Evolutionary conservation across 2,113 vertebrate genomes (phyloP), one percentile per base, ranked within the genome.

Genomic region (Eidolon helvum): DNA sequence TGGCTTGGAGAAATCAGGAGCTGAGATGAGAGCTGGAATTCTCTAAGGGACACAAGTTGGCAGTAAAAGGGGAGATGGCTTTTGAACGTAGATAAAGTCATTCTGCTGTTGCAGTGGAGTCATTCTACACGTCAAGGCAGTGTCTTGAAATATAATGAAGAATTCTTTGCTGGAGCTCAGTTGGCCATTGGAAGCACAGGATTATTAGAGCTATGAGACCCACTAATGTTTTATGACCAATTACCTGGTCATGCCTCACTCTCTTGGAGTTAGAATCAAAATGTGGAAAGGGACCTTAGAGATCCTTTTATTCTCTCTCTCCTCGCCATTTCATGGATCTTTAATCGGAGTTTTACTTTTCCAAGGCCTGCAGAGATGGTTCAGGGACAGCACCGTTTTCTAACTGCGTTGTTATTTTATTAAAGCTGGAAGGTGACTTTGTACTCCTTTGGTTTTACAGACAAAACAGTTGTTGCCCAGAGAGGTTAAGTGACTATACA

Each of bases 211-310:
- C 66, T 84, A 0, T 15, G 96, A 96, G 90, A 63, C 77, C 82
- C 10, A 63, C 91, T 83, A 24, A 84, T 57, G 88, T 91, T 94
- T 95, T 89, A 71, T 65, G 74, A 89, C 71, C 92, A 40, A 5
- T 89, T 84, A 83, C 90, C 50, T 96, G 85, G 68, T 79, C 85
- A 57, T 40, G 94, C 90, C 75, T 95, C 71, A 6, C 55, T 75
- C 28, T 94, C 85, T 93, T 19, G n/a, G 75, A 80, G 80, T 87
- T 53, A 80, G 93, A 79, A 65, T 75, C 35, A 72, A 59, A 83
- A 69, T 66, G 68, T 43, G 65, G 18, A 72, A 94, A 74, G 74
- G 77, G 48, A 7, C 72, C 90, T 87, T 69, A 22, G 90, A 94
- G 94, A 40, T 71, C 24, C 38, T 90, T 86, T 86, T 74, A 50